Evolutionary conservation across 2,888 invertebrate species (phyloP).

Genomic region (Chromoteleia sp.): DNA sequence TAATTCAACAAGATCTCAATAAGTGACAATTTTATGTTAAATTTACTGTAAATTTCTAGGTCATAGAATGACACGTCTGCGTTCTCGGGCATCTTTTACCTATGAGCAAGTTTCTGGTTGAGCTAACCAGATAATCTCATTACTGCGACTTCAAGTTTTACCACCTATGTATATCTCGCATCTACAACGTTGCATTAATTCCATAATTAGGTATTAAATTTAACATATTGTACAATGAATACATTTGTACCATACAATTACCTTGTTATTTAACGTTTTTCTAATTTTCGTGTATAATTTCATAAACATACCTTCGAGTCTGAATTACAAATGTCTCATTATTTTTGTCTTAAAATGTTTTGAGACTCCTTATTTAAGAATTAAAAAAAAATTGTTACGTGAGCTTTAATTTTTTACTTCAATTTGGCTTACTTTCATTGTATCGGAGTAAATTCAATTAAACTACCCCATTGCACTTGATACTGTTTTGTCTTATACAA

Average conservation of each 20-base stretch:
- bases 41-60: conserved; percentile 51
- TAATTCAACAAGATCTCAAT: conserved; percentile 3
- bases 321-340: too few relatives aligned
- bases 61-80: conserved; percentile 38
- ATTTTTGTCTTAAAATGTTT: too few relatives aligned
- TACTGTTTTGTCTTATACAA: too few relatives aligned
- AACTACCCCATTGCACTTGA: too few relatives aligned
- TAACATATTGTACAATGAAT: conserved; percentile 18
- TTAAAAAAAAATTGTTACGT: too few relatives aligned
- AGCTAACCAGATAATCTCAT: conserved; percentile 52
- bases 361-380: too few relatives aligned
- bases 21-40: conserved; percentile 26
- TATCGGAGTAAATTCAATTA: too few relatives aligned
- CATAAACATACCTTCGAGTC: background rate
- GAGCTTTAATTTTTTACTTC: too few relatives aligned
- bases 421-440: too few relatives aligned
- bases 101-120: conserved; percentile 50
- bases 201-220: conserved; percentile 34
- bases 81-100: conserved; percentile 38
- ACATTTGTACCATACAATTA: conserved; percentile 30
- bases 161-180: conserved; percentile 38
- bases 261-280: background rate
- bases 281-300: background rate
- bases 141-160: conserved; percentile 48
- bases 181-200: conserved; percentile 29